Base-by-base conservation (phyloP, 2,888 invertebrate genomes). In the Drosophila ustulata region DNA sequence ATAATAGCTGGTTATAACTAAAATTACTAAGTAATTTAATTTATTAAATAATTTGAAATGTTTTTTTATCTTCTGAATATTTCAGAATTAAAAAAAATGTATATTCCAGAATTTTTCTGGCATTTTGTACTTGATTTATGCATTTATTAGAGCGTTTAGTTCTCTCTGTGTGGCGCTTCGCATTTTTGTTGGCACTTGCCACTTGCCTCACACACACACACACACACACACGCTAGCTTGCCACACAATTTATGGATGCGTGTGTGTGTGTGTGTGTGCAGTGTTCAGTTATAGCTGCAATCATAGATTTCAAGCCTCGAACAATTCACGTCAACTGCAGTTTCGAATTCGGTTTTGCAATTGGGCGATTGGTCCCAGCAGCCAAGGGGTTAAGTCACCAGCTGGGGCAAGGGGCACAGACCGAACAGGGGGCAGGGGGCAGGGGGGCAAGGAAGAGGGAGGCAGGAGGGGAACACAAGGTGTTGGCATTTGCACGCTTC, bases 271-370 rank as follows among this genome's bases (percentile, higher is more conserved):
- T 47, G 64, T 43, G 63, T 55, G 46, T 56, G n/a, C 43, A 55
- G 51, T 41, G 59, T 58, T 18, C 56, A 68, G 61, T 49, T 86
- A 83, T 83, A 73, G 81, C 83, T 74, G 83, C 83, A 83, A 83
- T 83, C 83, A 86, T 83, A 83, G 83, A 83, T 83, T 83, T 88
- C 87, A 75, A 83, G 75, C 75, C 74, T 87, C 75, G 83, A 73
- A 88, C 83, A 86, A 83, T 86, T 83, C 80, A 88, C 69, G 83
- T 83, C 83, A 83, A 88, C 69, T 88, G 89, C 83, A 83, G 84
- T 7, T 39, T 80, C 66, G 82, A 65, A 72, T 81, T 78, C 59
- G 85, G 75, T 75, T 73, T 75, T 43, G 52, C 78, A 75, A 73
- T 78, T 82, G 82, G 78, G 32, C 75, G 75, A 62, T 63, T 74